These are phyloP conservation scores for Brachionus plicatilis DNA, from an alignment of 1,140 invertebrate genomes.

Conservation along the genomic window DNA sequence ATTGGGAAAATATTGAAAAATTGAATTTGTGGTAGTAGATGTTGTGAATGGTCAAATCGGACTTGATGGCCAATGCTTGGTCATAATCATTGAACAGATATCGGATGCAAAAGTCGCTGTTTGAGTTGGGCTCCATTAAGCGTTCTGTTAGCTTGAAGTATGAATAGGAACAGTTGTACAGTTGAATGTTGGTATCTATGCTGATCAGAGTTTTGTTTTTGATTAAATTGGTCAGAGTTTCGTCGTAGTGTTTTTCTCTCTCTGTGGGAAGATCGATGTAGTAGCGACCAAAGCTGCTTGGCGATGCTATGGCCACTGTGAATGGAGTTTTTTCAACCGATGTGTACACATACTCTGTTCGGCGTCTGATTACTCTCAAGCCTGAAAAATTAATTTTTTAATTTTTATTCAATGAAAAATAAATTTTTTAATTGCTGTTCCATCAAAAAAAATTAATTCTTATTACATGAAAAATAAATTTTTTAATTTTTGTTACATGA, in stretches of 20 bases:
- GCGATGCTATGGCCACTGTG: conserved; percentile 30
- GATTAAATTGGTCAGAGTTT: neutral
- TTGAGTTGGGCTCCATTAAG: neutral
- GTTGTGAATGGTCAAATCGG: conserved; percentile 18
- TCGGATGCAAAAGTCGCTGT: conserved; percentile 13
- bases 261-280: conserved; percentile 28
- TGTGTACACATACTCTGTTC: conserved; percentile 31
- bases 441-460: no score
- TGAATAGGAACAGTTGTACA: conserved; percentile 37
- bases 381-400: neutral
- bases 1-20: conserved; percentile 14
- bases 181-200: conserved; percentile 17
- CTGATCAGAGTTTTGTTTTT: neutral
- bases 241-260: neutral
- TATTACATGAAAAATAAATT: no score
- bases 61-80: conserved; percentile 34
- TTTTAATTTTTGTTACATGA: no score
- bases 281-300: conserved; percentile 25
- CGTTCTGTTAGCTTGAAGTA: neutral
- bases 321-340: conserved; percentile 21
- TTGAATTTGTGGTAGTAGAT: conserved; percentile 37
- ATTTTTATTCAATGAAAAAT: no score
- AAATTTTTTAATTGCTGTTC: no score
- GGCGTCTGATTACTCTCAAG: conserved; percentile 25
- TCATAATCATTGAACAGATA: conserved; percentile 22